A percentile compares a stretch with the other conserved stretches of the same genome.
Conservation (phyloP, 92 coral and sea anemone species). For the Parazoanthus darwini region DNA sequence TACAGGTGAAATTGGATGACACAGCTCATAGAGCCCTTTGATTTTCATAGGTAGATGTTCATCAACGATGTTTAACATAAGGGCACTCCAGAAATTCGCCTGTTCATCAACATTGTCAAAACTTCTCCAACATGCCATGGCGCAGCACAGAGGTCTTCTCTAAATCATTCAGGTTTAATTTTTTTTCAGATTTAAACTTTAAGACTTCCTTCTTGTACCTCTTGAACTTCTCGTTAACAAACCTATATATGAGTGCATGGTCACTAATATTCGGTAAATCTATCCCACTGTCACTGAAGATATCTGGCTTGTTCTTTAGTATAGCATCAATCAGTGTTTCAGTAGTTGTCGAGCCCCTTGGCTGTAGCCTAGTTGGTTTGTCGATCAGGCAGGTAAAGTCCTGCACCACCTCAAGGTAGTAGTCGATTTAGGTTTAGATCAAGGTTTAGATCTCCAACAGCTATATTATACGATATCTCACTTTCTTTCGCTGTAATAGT, state of each 20-base stretch:
- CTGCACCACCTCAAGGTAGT: background rate
- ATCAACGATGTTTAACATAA: no score
- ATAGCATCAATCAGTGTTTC: conserved; percentile 28
- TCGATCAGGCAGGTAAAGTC: conserved; percentile 23
- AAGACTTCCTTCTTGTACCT: background rate
- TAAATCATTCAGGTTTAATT: background rate
- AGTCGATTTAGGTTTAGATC: no score
- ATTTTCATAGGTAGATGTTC: no score
- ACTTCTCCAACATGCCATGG: conserved; percentile 20
- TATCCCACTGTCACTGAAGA: conserved; percentile 20
- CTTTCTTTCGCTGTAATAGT: no score
- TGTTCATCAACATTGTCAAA: no score
- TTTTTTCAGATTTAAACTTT: conserved; percentile 16
- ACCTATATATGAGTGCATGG: conserved; percentile 17
- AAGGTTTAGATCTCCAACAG: no score
- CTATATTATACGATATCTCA: no score
- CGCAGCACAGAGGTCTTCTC: conserved; percentile 11
- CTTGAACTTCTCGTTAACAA: conserved; percentile 9
- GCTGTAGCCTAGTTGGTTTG: conserved; percentile 31
- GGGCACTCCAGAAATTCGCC: no score
- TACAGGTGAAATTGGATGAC: no score
- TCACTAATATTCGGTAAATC: conserved; percentile 37
- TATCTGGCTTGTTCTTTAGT: conserved; percentile 18
- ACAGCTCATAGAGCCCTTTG: no score
- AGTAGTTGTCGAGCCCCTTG: conserved; percentile 19